Evolutionary conservation across 2,888 invertebrate species (phyloP).

Genomic region (Eupithecia dodoneata): DNA sequence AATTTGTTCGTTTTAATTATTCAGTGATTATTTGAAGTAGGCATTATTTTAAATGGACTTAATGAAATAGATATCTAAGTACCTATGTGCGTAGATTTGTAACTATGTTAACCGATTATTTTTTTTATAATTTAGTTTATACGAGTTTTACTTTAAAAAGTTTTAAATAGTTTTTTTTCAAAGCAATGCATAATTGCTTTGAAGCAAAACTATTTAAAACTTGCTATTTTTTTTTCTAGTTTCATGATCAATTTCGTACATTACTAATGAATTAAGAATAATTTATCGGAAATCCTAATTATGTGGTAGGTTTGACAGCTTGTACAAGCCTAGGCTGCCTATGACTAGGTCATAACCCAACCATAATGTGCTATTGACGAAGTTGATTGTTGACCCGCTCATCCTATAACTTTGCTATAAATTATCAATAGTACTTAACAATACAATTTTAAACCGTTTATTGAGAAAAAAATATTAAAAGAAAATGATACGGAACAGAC

Average conservation of each 20-base stretch:
- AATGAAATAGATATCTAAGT: no score
- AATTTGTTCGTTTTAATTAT: conserved; percentile 25
- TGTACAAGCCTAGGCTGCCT: background rate
- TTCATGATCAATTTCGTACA: background rate
- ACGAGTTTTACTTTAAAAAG: no score
- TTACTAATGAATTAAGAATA: background rate
- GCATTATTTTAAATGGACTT: background rate
- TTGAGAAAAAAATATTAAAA: background rate
- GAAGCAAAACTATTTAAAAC: no score
- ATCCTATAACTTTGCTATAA: background rate
- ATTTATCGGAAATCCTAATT: background rate
- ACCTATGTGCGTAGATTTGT: background rate
- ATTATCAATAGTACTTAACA: background rate
- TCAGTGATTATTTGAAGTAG: conserved; percentile 2
- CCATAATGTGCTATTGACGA: background rate
- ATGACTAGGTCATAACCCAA: background rate
- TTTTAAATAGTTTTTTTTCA: no score
- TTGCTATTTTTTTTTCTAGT: background rate
- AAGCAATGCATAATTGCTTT: no score
- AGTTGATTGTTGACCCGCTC: background rate
- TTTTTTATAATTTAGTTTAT: no score
- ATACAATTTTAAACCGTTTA: background rate
- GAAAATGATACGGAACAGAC: conserved; percentile 32
- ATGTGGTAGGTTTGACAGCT: background rate
- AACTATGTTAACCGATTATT: background rate